Conservation (phyloP, 2,113 vertebrate genomes). For the Condylura cristata region DNA sequence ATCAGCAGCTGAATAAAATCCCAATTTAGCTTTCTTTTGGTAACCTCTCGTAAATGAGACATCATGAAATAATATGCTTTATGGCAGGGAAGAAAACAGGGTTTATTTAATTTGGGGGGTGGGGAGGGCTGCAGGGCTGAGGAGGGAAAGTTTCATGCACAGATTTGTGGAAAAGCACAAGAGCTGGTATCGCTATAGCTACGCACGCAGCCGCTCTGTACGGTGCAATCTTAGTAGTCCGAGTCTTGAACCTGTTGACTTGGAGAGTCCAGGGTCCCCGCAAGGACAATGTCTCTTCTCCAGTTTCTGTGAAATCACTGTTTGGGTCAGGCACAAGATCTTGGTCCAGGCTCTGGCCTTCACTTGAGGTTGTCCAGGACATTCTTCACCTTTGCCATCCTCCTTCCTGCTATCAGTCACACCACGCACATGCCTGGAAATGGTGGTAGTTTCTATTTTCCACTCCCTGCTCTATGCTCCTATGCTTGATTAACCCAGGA, state of each 20-base stretch:
- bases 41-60: slow-evolving; percentile 60
- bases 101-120: background rate
- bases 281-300: background rate
- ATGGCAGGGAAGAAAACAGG: slow-evolving; percentile 42
- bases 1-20: slow-evolving; percentile 64
- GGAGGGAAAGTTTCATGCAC: background rate
- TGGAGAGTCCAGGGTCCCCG: slow-evolving; percentile 21
- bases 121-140: background rate
- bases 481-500: background rate
- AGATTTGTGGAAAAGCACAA: slow-evolving; percentile 48
- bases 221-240: slow-evolving; percentile 31
- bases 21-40: slow-evolving; percentile 34
- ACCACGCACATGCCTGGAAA: accelerated
- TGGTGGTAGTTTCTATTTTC: background rate
- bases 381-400: background rate
- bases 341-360: accelerated
- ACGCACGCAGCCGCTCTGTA: slow-evolving; percentile 11
- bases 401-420: background rate
- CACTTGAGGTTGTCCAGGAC: accelerated
- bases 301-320: slow-evolving; percentile 62
- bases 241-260: background rate
- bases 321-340: background rate
- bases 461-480: background rate
- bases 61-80: slow-evolving; percentile 42
- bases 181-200: background rate